These are phyloP conservation scores for Drosophila mayaguana DNA, from an alignment of 2,888 invertebrate genomes.

Conservation along the genomic window DNA sequence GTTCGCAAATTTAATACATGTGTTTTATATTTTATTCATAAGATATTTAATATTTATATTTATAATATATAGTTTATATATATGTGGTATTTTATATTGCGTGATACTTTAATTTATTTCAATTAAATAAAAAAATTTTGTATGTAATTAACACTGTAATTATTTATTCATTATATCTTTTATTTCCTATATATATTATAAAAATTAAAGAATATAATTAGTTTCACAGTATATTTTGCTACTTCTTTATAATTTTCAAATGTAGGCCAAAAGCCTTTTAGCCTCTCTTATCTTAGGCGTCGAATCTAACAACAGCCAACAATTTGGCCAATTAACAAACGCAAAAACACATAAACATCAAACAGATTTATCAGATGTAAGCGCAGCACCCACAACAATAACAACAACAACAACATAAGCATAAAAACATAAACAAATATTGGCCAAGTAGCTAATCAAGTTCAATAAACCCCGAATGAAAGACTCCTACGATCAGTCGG, in stretches of 20 bases:
- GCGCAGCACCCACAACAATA: conserved; percentile 15
- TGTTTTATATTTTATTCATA: too few species aligned
- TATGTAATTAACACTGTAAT: too few species aligned
- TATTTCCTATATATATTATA: too few species aligned
- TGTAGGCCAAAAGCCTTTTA: conserved; percentile 42
- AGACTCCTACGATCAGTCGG: conserved; percentile 23
- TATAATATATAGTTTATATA: too few species aligned
- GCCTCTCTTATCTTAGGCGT: conserved; percentile 30
- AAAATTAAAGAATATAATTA: too few species aligned
- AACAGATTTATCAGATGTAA: conserved; percentile 18
- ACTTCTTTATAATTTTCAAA: conserved; percentile 4
- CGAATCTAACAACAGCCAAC: conserved; percentile 29
- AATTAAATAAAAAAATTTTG: too few species aligned
- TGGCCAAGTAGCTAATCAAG: conserved; percentile 42
- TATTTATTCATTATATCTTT: too few species aligned
- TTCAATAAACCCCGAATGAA: conserved; percentile 51
- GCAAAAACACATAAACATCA: conserved; percentile 1
- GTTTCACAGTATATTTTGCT: background rate
- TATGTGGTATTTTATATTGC: too few species aligned
- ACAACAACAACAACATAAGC: background rate
- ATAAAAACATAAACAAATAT: conserved; percentile 8
- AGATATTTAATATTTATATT: too few species aligned
- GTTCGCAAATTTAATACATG: too few species aligned
- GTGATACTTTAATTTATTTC: too few species aligned
- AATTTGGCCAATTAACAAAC: conserved; percentile 33